These are phyloP conservation scores for Pagrus major DNA, from an alignment of 2,113 vertebrate species.

Conservation along the genomic window DNA sequence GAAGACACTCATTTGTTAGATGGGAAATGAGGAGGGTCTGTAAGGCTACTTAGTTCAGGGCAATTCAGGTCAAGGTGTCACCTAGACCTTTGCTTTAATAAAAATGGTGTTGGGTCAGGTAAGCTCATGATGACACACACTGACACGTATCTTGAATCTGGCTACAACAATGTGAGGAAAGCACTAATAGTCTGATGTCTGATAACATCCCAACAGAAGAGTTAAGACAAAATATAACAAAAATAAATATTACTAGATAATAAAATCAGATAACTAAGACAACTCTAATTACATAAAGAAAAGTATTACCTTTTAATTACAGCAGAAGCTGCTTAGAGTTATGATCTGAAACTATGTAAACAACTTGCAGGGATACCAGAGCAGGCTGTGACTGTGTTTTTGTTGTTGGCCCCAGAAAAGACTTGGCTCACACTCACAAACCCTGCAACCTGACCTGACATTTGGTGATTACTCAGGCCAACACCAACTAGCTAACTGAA, in stretches of 20 bases:
- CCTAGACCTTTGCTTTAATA: background rate
- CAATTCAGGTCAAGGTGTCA: conserved; percentile 3
- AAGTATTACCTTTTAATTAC: background rate
- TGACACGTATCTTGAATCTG: background rate
- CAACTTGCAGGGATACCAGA: background rate
- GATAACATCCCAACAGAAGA: background rate
- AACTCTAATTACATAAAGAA: background rate
- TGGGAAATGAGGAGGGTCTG: background rate
- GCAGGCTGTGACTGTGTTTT: background rate
- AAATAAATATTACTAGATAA: background rate
- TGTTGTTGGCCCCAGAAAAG: conserved; percentile 28
- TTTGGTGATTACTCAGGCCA: conserved; percentile 13
- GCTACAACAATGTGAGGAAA: background rate
- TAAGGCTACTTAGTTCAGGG: background rate
- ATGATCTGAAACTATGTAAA: conserved; percentile 22
- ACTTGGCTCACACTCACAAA: conserved; percentile 28
- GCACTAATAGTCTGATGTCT: background rate
- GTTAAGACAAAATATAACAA: no score
- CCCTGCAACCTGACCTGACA: conserved; percentile 49
- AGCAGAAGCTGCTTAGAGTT: background rate
- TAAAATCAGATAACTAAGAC: background rate
- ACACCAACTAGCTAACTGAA: background rate
- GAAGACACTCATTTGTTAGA: background rate
- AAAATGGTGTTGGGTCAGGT: background rate
- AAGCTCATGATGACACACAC: background rate